Conservation (phyloP, 2,888 invertebrate species). For the Thera obeliscata region DNA sequence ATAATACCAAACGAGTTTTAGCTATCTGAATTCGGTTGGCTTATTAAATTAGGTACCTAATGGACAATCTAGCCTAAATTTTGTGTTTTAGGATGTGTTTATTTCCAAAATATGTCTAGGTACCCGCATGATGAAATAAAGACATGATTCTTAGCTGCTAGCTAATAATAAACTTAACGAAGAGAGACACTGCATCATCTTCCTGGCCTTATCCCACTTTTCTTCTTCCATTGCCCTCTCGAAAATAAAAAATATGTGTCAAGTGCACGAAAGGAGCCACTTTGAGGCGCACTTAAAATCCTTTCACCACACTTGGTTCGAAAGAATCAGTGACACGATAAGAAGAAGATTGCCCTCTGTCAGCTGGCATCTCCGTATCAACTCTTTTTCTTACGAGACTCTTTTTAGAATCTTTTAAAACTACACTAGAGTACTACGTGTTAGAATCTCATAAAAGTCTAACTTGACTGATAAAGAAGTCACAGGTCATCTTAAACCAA, state of each 20-base stretch:
- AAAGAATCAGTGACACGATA: no score
- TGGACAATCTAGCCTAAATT: not conserved
- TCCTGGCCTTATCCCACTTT: no score
- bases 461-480: slow-evolving; percentile 19
- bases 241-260: no score
- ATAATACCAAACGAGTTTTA: slow-evolving; percentile 5
- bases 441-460: not conserved
- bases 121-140: no score
- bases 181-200: not conserved
- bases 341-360: no score
- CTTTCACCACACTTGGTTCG: no score
- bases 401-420: not conserved
- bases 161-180: not conserved
- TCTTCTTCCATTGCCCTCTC: no score
- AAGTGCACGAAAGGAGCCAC: no score
- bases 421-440: no score
- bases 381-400: slow-evolving; percentile 6
- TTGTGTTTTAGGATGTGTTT: not conserved
- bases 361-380: no score
- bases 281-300: no score
- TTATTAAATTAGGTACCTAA: slow-evolving; percentile 6
- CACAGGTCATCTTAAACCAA: slow-evolving; percentile 18
- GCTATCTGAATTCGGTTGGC: slow-evolving; percentile 6
- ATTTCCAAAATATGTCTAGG: not conserved
- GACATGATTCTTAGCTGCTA: no score